These are phyloP conservation scores for Podilymbus podiceps DNA, from an alignment of 2,113 vertebrate species.

Conservation along the genomic window DNA sequence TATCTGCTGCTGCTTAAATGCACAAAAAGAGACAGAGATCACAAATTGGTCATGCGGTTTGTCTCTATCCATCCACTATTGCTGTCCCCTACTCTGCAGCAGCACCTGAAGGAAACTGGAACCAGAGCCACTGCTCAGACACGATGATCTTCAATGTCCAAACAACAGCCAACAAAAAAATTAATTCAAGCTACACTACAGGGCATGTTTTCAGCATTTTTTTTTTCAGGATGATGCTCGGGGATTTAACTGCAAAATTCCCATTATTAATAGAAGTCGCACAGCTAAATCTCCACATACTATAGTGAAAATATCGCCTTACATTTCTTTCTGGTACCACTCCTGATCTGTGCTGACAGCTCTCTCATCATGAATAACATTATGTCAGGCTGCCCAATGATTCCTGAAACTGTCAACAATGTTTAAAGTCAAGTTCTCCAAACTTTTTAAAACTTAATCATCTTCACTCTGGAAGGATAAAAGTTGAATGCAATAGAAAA, in stretches of 20 bases:
- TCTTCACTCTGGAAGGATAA: constrained; percentile 64
- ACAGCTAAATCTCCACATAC: constrained; percentile 20
- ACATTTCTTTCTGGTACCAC: constrained; percentile 28
- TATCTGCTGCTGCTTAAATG: background rate
- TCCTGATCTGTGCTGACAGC: constrained; percentile 59
- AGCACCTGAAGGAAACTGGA: constrained; percentile 52
- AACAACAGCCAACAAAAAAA: constrained; percentile 15
- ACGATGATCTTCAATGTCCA: constrained; percentile 39
- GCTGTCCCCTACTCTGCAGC: background rate
- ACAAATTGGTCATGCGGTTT: background rate
- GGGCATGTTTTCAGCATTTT: constrained; percentile 21
- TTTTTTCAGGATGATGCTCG: background rate
- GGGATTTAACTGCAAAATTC: constrained; percentile 32
- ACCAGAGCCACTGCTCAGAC: constrained; percentile 19
- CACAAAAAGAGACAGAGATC: background rate
- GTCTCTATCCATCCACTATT: background rate
- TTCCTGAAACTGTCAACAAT: constrained; percentile 68
- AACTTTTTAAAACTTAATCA: constrained; percentile 73
- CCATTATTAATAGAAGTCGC: constrained; percentile 20
- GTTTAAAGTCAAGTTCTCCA: constrained; percentile 66
- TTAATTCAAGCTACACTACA: constrained; percentile 1
- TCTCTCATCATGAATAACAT: constrained; percentile 63
- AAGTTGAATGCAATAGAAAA: constrained; percentile 66
- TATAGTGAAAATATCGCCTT: constrained; percentile 14
- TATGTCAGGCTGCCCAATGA: constrained; percentile 61